Base-by-base conservation (phyloP, 2,797 vertebrate genomes). In the Cirrhinus mrigala region DNA sequence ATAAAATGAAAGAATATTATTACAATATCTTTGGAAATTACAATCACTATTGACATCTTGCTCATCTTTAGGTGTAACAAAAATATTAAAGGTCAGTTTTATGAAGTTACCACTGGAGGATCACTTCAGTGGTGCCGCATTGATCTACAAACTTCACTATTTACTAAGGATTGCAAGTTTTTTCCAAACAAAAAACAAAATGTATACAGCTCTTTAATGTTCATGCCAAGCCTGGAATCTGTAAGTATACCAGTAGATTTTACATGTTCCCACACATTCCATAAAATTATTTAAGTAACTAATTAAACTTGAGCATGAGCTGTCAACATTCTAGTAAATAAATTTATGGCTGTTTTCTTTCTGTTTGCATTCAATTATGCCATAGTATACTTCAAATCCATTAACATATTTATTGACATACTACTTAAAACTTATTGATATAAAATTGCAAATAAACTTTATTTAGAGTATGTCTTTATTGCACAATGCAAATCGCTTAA, bases 161-260 rank as follows among this genome's bases (percentile, higher is more conserved):
- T 92, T 20, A 88, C 89, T 52, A 82, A 90, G 56, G 91, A 89
- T 15, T 95, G 95, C 60, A 71, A 52, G 22, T 95, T 95, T 87
- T 83, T 93, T 81, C 93, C 92, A 10, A 82, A 94, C 18, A 90
- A 73, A 40, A 79, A 85, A 2, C 94, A 94, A 90, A 89, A 75
- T 10, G 77, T 91, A 84, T 83, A 87, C 11, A 37, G 90, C 52
- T 96, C 95, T 1, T 91, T 95, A 90, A 95, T 94, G 93, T 94
- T 91, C 86, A 90, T 91, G 80, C 93, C 90, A 85, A 93, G 91
- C 46, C 81, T 94, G 54, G 69, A 89, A 76, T 90, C 92, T 78
- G 93, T 94, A 93, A 94, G 92, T 94, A 89, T 44, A 44, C 40
- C 7, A 7, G 7, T 1, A 66, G 20, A 27, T 85, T n/a, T 20